These are phyloP conservation scores for Ivindomyrus marchei DNA, from an alignment of 2,113 vertebrate species.

Conservation along the genomic window DNA sequence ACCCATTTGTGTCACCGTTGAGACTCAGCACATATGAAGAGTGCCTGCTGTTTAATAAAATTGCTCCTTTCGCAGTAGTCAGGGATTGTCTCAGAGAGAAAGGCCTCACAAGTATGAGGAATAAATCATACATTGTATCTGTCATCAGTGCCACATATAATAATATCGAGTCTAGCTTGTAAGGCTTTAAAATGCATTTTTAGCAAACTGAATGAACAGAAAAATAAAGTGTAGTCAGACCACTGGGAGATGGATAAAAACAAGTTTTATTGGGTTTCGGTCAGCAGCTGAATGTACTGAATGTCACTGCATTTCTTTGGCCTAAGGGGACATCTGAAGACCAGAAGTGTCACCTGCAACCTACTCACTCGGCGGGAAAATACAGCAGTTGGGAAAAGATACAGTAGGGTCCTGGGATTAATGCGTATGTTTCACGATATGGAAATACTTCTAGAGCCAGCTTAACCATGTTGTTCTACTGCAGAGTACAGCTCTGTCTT, in stretches of 20 bases:
- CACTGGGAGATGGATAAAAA: not conserved
- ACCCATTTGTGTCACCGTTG: not conserved
- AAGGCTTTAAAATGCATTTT: not conserved
- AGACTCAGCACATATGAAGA: not conserved
- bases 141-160: not conserved
- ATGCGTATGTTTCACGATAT: not conserved
- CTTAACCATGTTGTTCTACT: not conserved
- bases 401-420: not conserved
- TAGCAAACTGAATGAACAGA: not conserved
- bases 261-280: not conserved
- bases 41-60: not conserved
- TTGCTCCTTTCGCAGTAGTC: not conserved
- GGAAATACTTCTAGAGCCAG: not conserved
- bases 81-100: not conserved
- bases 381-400: not conserved
- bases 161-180: not conserved
- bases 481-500: not conserved
- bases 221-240: not conserved
- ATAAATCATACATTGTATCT: not conserved
- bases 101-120: not conserved
- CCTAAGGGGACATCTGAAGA: not conserved
- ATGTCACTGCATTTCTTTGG: not conserved
- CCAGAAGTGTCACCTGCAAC: not conserved
- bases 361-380: not conserved
- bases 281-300: not conserved